Evolutionary conservation across 2,113 vertebrate species (phyloP), one percentile per base, ranked within the genome.

Genomic region (Machaerirhynchus nigripectus): DNA sequence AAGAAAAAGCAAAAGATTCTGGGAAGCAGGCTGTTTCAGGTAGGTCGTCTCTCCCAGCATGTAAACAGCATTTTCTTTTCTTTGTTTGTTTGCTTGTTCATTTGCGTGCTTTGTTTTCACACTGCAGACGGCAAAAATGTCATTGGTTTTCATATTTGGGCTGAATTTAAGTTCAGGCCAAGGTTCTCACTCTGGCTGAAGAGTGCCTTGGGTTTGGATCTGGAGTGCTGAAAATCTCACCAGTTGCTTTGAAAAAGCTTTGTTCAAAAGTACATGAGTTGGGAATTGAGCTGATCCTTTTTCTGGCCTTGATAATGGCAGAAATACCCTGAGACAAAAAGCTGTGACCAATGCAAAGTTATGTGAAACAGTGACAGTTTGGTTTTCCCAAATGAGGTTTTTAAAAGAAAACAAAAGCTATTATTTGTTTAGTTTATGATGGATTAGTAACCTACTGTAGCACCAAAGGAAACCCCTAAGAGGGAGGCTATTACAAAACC

Each of bases 1-100:
- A 97, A 89, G 99, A 99, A 89, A 99, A 98, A 85, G 89, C 96
- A 28, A 98, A 98, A 91, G 99, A 99, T 7, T 73, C 96, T 42
- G 91, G 93, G 40, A 98, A 96, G 75, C 99, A 98, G 85, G 97
- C 80, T 84, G 78, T 97, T 65, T 98, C 98, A 97, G 99, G 99
- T 99, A 97, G 65, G 97, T 97, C 52, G 10, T 24, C 33, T 7
- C 39, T 59, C 27, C 46, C 76, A 42, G 49, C 52, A 20, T 20
- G 8, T 53, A 59, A 65, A 37, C 33, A 90, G 50, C 30, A 57
- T 31, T 67, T 39, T 26, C 2, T 10, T 33, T 22, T 33, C 10
- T n/a, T 22, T 31, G 20, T 35, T 63, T 46, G 31, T 22, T 90
- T 87, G 24, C 35, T 87, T 69, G n/a, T 35, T 91, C 52, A n/a